Evolutionary conservation across 2,113 vertebrate genomes (phyloP).

Genomic region (Coryphaenoides rupestris): DNA sequence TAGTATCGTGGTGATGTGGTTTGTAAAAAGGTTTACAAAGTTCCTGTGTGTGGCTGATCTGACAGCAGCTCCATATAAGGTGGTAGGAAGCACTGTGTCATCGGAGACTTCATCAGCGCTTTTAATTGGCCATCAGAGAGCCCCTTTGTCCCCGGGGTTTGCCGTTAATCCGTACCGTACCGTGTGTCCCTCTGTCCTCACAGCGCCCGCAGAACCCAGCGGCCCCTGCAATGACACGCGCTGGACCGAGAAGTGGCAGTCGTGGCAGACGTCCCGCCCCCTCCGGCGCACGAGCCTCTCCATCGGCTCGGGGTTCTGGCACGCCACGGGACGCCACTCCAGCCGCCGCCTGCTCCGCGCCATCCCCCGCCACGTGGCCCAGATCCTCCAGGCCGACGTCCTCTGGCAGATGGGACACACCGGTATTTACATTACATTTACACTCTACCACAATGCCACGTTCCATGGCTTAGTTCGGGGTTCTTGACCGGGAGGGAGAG

Average conservation of each 20-base stretch:
- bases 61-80: too few species aligned
- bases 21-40: too few species aligned
- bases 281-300: conserved; percentile 90
- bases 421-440: conserved; percentile 73
- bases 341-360: conserved; percentile 90
- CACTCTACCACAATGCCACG: too few species aligned
- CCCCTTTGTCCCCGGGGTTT: too few species aligned
- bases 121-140: too few species aligned
- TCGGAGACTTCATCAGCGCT: too few species aligned
- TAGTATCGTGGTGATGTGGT: too few species aligned
- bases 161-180: background rate
- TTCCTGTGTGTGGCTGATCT: too few species aligned
- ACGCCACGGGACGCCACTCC: conserved; percentile 93
- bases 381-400: conserved; percentile 95
- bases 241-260: conserved; percentile 93
- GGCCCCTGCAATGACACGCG: conserved; percentile 80
- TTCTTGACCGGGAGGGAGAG: too few species aligned
- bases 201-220: conserved; percentile 68
- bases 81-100: too few species aligned
- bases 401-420: conserved; percentile 98
- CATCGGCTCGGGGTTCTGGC: conserved; percentile 93
- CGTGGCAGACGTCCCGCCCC: conserved; percentile 94
- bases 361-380: conserved; percentile 94
- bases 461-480: too few species aligned
- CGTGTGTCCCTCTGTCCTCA: background rate